Conservation (phyloP, 2,113 vertebrate species). For the Hyperoodon ampullatus region DNA sequence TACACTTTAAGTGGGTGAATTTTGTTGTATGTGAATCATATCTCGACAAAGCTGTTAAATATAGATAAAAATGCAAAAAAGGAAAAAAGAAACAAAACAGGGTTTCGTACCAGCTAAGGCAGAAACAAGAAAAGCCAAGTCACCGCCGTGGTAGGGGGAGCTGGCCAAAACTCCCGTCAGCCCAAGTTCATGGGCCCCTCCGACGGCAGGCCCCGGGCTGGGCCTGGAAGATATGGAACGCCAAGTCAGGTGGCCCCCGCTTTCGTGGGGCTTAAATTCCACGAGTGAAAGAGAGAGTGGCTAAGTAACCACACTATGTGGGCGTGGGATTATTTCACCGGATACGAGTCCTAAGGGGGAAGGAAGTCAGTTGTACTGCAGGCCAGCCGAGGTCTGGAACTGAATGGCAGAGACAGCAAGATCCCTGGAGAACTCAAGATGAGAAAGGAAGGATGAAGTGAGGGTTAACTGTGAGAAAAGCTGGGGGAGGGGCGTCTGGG, state of each 20-base stretch:
- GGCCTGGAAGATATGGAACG: neutral
- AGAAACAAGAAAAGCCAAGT: neutral
- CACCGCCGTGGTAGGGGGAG: neutral
- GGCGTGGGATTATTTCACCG: neutral
- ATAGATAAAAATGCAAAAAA: neutral
- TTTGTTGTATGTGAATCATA: neutral
- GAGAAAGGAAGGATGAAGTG: neutral
- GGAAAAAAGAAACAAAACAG: neutral
- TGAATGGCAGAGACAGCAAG: no score
- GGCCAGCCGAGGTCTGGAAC: neutral
- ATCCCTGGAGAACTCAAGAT: neutral
- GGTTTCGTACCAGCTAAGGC: neutral
- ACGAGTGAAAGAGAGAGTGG: neutral
- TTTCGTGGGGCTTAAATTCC: fast-evolving
- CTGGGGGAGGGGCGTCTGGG: fast-evolving
- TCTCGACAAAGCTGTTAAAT: neutral
- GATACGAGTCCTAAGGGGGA: neutral
- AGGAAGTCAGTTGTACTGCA: neutral
- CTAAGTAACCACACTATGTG: no score
- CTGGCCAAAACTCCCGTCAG: no score
- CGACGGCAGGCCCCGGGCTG: neutral
- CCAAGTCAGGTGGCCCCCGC: fast-evolving
- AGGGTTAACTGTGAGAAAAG: neutral
- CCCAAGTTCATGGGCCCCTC: neutral
- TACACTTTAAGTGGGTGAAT: neutral